These are phyloP conservation scores for Oscheius sp. DNA, from an alignment of 2,888 invertebrate species.

Conservation along the genomic window DNA sequence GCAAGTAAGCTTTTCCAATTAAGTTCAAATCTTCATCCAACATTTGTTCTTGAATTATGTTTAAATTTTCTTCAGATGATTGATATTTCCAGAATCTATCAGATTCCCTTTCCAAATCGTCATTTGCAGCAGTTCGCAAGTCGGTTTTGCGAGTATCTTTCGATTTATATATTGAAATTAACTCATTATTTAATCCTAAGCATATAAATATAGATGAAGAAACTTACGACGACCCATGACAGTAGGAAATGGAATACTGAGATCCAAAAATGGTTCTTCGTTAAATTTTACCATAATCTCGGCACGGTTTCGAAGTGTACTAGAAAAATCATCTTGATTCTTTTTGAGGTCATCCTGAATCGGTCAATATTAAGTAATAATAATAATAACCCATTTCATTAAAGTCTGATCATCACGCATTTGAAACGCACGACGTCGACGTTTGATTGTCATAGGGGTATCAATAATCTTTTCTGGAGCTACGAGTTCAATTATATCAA, in stretches of 20 bases:
- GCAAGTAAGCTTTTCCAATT: neutral
- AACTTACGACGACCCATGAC: neutral
- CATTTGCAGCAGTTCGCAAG: neutral
- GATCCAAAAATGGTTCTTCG: neutral
- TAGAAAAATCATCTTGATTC: neutral
- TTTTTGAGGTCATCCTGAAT: neutral
- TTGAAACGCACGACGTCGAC: neutral
- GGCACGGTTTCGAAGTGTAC: neutral
- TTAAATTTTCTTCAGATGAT: slow-evolving; percentile 1
- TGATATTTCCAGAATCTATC: slow-evolving; percentile 10
- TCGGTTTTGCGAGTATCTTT: neutral
- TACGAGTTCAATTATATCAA: neutral
- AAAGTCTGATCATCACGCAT: slow-evolving; percentile 6
- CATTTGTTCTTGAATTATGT: neutral
- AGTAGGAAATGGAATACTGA: neutral
- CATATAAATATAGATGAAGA: too few species aligned
- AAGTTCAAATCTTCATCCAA: neutral
- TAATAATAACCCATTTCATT: neutral
- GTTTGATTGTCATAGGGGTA: neutral
- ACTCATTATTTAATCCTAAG: neutral
- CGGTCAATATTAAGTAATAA: neutral
- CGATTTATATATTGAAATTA: slow-evolving; percentile 3
- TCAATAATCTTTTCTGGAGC: neutral
- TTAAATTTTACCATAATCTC: neutral
- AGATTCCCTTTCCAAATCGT: neutral